Evolutionary conservation across 2,797 vertebrate genomes (phyloP), one percentile per base, ranked within the genome.

Genomic region (Diplodus sargus): DNA sequence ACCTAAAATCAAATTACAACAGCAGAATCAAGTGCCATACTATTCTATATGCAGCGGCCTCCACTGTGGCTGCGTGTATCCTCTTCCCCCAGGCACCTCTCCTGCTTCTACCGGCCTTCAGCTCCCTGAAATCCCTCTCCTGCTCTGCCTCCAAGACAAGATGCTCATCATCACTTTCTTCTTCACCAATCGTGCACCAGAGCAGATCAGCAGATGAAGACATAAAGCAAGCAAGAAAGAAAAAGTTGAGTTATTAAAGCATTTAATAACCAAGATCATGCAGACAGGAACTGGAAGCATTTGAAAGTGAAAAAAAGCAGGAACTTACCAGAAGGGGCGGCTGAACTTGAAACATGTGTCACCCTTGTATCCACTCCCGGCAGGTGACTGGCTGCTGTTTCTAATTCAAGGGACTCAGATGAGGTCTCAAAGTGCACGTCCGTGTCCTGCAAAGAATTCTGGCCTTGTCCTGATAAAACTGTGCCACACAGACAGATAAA

Each of bases 21-120:
- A 20, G 13, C 22, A 54, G 12, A 76, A 63, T 42, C 4, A 47
- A n/a, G n/a, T 47, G 39, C 34, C 89, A 10, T 89, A 94, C 94
- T 70, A 94, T 87, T 93, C 91, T 88, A 48, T 94, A 93, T 0
- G 91, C 91, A 10, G 10, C 83, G 51, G 87, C 65, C 80, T 93
- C 91, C 61, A 88, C 90, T 20, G 85, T 77, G 1, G 81, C 74
- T 6, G 90, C 87, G 2, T 89, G 88, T 52, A 77, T 90, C 80
- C 87, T 90, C 61, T 13, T 81, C 28, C 87, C 82, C 90, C 83
- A 70, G 42, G 84, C 64, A 23, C 70, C 85, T 90, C 87, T 89
- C 61, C 54, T 91, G 54, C 60, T 57, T 83, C 90, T 89, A 4
- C 66, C 76, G 14, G 69, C 45, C 28, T 84, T 58, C 53, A 39